A percentile compares a stretch with the other conserved stretches of the same genome.
Evolutionary conservation across 1,140 invertebrate genomes (phyloP).

Genomic region (Cherax destructor): DNA sequence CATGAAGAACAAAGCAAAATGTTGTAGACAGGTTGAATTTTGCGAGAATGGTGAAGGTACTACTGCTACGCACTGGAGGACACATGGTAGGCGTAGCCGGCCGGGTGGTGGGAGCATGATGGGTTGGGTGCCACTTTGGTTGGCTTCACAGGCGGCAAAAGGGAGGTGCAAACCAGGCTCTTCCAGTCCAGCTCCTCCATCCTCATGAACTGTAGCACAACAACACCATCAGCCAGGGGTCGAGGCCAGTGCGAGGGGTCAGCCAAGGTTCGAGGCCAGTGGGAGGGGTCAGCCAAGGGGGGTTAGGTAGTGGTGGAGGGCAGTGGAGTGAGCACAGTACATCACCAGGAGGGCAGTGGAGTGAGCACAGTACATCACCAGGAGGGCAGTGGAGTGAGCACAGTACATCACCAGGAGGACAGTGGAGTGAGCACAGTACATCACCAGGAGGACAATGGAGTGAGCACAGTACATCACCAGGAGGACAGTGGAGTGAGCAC

Average conservation of each 20-base stretch:
- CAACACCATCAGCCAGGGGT: not conserved
- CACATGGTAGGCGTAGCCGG: not conserved
- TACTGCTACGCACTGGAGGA: not conserved
- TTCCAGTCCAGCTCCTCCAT: conserved; percentile 56
- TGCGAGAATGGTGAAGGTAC: not conserved
- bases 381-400: no score
- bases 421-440: no score
- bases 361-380: no score
- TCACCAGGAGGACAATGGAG: no score
- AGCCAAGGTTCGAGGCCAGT: not conserved
- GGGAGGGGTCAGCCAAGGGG: not conserved
- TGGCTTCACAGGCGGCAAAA: conserved; percentile 5
- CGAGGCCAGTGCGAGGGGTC: not conserved
- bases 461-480: no score
- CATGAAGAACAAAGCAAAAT: not conserved
- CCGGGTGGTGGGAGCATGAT: not conserved
- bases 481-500: no score
- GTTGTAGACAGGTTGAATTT: not conserved
- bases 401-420: no score
- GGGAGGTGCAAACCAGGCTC: conserved; percentile 34
- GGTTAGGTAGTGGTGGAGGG: no score
- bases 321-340: no score
- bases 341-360: no score
- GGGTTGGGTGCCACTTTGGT: not conserved
- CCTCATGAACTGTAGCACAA: conserved; percentile 54